A percentile compares a stretch with the other conserved stretches of the same genome.
phyloP scores from a whole-genome alignment of 2,797 vertebrate genomes.

The Pyrocephalus nanus region DNA sequence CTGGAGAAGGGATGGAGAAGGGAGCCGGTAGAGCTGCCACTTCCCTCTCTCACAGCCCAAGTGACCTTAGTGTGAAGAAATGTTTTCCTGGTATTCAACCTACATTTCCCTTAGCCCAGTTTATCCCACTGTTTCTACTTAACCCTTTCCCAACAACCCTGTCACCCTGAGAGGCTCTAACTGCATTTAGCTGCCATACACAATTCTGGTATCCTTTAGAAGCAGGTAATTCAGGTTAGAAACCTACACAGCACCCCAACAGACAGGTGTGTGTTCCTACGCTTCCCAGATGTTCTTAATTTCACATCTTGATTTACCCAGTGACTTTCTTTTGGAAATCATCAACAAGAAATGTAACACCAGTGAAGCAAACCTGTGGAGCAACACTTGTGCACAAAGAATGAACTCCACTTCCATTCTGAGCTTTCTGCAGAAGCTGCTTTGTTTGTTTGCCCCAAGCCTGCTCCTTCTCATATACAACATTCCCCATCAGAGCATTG shows the following conservation, averaged over 20 bases:
- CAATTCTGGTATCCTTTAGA: not conserved
- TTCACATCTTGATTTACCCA: not conserved
- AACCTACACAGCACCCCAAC: rapidly evolving
- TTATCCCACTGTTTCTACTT: constrained; percentile 35
- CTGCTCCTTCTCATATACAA: not conserved
- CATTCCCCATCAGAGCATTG: not conserved
- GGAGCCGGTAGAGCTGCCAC: not conserved
- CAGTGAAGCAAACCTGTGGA: not conserved
- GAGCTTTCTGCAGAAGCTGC: not conserved
- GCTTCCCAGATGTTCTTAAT: not conserved
- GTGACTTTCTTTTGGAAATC: not conserved
- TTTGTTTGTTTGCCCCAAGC: not conserved
- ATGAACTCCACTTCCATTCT: rapidly evolving
- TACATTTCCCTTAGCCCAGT: not conserved
- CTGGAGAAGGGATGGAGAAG: not conserved
- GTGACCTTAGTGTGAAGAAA: constrained; percentile 33
- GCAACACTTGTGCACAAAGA: not conserved
- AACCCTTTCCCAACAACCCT: not conserved
- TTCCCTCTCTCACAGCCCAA: not conserved
- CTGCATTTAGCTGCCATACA: not conserved
- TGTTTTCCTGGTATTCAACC: constrained; percentile 53
- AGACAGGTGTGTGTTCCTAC: rapidly evolving
- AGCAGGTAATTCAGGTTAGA: not conserved
- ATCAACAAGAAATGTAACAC: not conserved
- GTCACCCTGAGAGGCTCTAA: not conserved